Conservation (phyloP, 2,113 vertebrate genomes). For the Ciconia stormi region DNA sequence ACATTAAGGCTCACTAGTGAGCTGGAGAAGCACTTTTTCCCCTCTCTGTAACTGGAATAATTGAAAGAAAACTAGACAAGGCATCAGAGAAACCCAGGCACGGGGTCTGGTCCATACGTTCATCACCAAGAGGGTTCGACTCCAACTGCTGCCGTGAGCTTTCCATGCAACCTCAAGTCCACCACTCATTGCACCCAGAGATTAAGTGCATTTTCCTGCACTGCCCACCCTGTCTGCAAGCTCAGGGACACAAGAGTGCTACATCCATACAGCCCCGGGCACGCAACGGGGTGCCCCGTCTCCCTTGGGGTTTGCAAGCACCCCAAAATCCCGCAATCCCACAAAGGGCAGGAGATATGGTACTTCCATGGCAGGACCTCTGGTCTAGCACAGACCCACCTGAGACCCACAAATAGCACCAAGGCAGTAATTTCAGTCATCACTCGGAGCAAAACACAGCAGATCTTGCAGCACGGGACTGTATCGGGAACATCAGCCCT, state of each 20-base stretch:
- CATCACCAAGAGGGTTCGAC: not conserved
- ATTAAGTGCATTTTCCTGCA: not conserved
- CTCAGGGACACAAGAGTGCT: not conserved
- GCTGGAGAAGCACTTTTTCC: not conserved
- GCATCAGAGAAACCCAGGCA: not conserved
- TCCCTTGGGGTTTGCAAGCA: not conserved
- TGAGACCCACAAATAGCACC: not conserved
- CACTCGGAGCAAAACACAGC: not conserved
- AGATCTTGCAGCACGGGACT: not conserved
- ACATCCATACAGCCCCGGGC: not conserved
- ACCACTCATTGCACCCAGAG: not conserved
- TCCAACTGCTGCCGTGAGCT: not conserved
- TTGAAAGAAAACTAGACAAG: conserved; percentile 21
- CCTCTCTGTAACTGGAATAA: not conserved
- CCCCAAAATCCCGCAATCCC: not conserved
- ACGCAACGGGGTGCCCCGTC: accelerated
- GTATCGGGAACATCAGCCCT: accelerated
- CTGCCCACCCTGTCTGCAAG: not conserved
- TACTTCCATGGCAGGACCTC: not conserved
- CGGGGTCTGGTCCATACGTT: accelerated
- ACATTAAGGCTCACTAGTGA: conserved; percentile 9
- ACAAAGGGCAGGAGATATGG: not conserved
- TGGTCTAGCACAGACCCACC: not conserved
- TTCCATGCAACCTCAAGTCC: not conserved
- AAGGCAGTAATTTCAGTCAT: not conserved